Evolutionary conservation across 2,888 invertebrate species (phyloP), one percentile per base, ranked within the genome.

Genomic region (Pherbina coryleti): DNA sequence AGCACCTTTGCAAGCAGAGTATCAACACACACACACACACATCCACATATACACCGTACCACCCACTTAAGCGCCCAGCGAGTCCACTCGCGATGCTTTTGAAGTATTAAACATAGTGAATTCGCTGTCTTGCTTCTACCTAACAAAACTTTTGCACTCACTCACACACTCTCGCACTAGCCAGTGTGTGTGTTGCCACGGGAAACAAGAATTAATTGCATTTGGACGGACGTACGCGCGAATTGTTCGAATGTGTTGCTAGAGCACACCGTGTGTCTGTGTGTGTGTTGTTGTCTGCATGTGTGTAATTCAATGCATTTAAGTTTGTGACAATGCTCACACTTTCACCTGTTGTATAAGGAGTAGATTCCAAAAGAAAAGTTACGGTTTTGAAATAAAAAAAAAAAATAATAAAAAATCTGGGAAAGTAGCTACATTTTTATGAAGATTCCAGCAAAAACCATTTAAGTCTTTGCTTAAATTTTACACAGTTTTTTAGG

Each of bases 151-250:
- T 2, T n/a, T n/a, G 14, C 51, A 17, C 14, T 31, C n/a, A n/a
- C n/a, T 5, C 44, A 44, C 11, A 11, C 44, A 11, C 14, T 1
- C 44, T 14, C 3, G 9, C 7, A 11, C 11, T 55, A 5, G 1
- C 55, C 19, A 22, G 25, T 9, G 17, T 28, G 28, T 60, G 57
- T 28, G 57, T 11, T 60, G 57, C 19, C 57, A 8, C 57, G 9
- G 57, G 57, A 7, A 60, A 60, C 57, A 25, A 60, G 57, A 25
- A 60, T 60, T 60, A 60, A 60, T 60, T 60, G 57, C 57, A 60
- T 60, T 60, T 60, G 57, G 14, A 60, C 57, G 25, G 57, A 22
- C 57, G 25, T 3, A 4, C 4, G 57, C 57, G 22, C 57, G 57
- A 60, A 60, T 67, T 37, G 66, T 31, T 11, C 11, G 19, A 22